A percentile compares a stretch with the other conserved stretches of the same genome.
phyloP scores from a whole-genome alignment of 2,888 invertebrate genomes.

The Mystacides longicornis region DNA sequence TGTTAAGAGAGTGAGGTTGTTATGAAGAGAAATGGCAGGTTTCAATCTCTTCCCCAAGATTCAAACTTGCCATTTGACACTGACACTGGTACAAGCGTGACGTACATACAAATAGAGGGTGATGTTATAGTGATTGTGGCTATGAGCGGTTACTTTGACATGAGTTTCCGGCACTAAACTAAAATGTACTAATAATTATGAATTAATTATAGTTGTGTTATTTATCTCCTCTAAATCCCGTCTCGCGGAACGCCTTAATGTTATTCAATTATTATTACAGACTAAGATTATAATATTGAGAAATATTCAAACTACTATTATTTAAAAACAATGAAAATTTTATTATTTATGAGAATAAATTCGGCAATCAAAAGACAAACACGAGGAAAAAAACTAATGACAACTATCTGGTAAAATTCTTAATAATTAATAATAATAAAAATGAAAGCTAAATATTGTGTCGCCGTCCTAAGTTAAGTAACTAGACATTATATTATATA shows the following conservation, averaged over 20 bases:
- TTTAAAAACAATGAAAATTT: too few species aligned
- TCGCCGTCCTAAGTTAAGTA: background rate
- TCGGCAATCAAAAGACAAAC: too few species aligned
- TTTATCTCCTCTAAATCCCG: too few species aligned
- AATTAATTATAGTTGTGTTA: too few species aligned
- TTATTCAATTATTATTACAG: too few species aligned
- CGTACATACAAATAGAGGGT: slow-evolving; percentile 20
- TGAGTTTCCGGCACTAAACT: background rate
- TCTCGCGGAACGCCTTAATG: too few species aligned
- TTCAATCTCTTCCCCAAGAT: slow-evolving; percentile 49
- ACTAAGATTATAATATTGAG: slow-evolving; percentile 22
- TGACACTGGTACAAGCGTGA: slow-evolving; percentile 24
- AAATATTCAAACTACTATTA: slow-evolving; percentile 24
- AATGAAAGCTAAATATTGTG: slow-evolving; percentile 20
- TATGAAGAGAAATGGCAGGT: slow-evolving; percentile 30
- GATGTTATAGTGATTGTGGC: slow-evolving; percentile 5
- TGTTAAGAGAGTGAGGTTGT: background rate
- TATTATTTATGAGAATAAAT: background rate
- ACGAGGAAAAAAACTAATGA: too few species aligned
- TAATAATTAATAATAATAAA: too few species aligned
- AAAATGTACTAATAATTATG: too few species aligned
- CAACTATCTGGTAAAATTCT: too few species aligned
- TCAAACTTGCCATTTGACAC: slow-evolving; percentile 35
- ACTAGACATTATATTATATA: background rate
- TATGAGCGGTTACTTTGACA: slow-evolving; percentile 20